These are phyloP conservation scores for Boloria euphrosyne DNA, from an alignment of 2,888 invertebrate species.

Conservation along the genomic window DNA sequence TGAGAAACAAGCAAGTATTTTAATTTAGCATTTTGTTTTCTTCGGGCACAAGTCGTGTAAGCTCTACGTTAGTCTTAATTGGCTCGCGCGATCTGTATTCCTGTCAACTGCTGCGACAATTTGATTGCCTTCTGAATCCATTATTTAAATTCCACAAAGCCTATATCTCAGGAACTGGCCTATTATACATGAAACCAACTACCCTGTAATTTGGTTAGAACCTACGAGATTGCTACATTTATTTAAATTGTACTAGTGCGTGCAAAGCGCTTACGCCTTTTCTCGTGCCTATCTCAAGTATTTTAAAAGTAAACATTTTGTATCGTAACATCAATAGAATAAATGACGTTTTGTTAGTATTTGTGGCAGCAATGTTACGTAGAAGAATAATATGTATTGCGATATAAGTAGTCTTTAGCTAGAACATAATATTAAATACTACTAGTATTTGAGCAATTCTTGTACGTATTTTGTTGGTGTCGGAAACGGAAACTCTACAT, in stretches of 20 bases:
- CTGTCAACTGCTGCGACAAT: conserved; percentile 28
- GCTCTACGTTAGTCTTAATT: conserved; percentile 23
- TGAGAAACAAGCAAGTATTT: neutral
- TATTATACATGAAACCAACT: conserved; percentile 31
- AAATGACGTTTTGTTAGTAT: too few species aligned
- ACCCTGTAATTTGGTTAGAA: conserved; percentile 33
- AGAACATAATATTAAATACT: too few species aligned
- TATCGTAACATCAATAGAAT: too few species aligned
- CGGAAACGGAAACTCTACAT: too few species aligned
- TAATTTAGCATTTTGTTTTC: neutral
- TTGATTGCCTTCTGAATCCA: conserved; percentile 44
- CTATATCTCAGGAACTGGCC: conserved; percentile 19
- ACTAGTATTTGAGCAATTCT: too few species aligned
- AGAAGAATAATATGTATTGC: too few species aligned
- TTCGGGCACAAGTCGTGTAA: too few species aligned
- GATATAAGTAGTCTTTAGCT: too few species aligned
- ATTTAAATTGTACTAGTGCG: conserved; percentile 28
- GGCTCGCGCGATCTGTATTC: conserved; percentile 28
- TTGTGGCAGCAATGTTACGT: too few species aligned
- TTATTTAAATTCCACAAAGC: conserved; percentile 41
- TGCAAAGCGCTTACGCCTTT: neutral
- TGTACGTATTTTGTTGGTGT: too few species aligned
- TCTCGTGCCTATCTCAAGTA: too few species aligned
- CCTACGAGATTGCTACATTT: conserved; percentile 26
- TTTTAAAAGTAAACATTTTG: too few species aligned